These are phyloP conservation scores for Cladopsammia gracilis DNA, from an alignment of 64 coral and sea anemone genomes.

Conservation along the genomic window DNA sequence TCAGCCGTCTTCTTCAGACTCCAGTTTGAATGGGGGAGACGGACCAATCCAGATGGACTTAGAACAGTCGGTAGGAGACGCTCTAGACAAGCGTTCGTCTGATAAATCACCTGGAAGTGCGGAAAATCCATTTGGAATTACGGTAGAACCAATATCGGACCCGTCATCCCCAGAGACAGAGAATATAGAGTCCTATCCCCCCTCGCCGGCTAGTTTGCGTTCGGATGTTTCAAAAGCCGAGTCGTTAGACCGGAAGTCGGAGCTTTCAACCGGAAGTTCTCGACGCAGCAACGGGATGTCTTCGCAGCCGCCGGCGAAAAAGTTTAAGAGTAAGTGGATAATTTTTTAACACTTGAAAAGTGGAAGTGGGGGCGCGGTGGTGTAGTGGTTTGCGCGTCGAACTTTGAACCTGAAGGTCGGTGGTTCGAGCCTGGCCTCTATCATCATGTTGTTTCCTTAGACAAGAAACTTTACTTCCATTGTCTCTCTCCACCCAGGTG, in stretches of 20 bases:
- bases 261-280: conserved; percentile 45
- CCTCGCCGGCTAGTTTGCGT: conserved; percentile 58
- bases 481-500: no score
- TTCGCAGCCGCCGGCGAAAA: conserved; percentile 32
- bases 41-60: conserved; percentile 11
- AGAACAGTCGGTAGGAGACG: background rate
- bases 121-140: conserved; percentile 40
- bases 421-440: no score
- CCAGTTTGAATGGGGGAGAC: background rate
- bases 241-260: conserved; percentile 36
- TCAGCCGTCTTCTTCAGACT: conserved; percentile 9
- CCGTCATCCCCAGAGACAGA: conserved; percentile 74
- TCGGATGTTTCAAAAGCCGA: conserved; percentile 62
- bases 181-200: conserved; percentile 51
- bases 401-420: no score
- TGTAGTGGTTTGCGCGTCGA: no score
- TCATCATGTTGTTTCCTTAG: no score
- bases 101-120: background rate
- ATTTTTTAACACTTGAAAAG: no score
- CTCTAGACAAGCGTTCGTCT: background rate
- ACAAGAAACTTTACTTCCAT: no score
- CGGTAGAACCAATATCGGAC: conserved; percentile 51
- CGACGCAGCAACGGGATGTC: conserved; percentile 8
- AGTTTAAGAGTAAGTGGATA: conserved; percentile 23
- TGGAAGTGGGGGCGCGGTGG: no score